Evolutionary conservation across 1,140 invertebrate genomes (phyloP), one percentile per base, ranked within the genome.

Genomic region (Cephus cinctus): DNA sequence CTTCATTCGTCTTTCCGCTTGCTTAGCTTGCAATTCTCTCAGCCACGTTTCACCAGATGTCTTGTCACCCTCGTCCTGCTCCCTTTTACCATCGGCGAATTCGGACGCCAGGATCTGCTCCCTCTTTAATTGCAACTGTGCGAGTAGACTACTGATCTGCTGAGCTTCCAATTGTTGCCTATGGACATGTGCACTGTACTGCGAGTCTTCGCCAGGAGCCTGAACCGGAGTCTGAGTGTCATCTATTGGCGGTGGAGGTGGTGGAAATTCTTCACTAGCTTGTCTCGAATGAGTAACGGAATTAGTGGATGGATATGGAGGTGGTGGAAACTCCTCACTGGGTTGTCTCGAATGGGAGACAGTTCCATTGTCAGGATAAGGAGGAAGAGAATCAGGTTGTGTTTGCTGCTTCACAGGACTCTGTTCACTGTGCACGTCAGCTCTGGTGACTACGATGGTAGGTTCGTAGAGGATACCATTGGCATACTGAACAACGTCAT

Each of bases 201-300:
- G n/a, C n/a, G 56, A 50, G 15, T 71, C 65, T 57, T 85, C 57
- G 15, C 44, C 71, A 46, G 83, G 78, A 57, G 79, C 79, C 5
- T 83, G 63, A 1, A 78, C 72, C n/a, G n/a, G n/a, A n/a, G n/a
- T n/a, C n/a, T n/a, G n/a, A 30, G 78, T 81, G 56, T 86, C 72
- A 48, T 89, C 86, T 32, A 89, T 77, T 2, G 87, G 86, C 1
- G 89, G 84, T 2, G 90, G 90, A 21, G 90, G 90, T 14, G 90
- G 90, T 23, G 90, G 90, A 58, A 94, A 94, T 56, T 94, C 90
- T 73, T 92, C 89, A 72, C 90, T 92, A 0, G 87, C 81, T 71
- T 94, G 90, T 45, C 89, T 79, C 1, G 89, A 92, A 65, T 93
- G 90, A 27, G 84, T 81, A 0, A 81, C 83, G 2, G 88, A 90